Evolutionary conservation across 2,113 vertebrate species (phyloP), one percentile per base, ranked within the genome.

Genomic region (Pachyramphus minor): DNA sequence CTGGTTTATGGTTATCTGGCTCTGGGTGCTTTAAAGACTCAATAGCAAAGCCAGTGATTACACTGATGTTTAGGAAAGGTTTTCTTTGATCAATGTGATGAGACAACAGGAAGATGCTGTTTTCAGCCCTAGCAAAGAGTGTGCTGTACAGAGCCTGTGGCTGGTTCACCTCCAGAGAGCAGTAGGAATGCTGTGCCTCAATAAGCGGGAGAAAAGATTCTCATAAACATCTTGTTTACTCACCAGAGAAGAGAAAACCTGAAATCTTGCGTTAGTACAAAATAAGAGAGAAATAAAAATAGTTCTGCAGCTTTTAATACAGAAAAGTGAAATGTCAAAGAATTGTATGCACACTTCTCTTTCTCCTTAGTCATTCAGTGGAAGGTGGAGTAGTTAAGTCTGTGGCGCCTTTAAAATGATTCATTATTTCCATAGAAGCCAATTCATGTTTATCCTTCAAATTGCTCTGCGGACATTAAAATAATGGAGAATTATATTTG

Each of bases 401-500:
- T 60, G 73, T 93, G 96, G 94, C 52, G 77, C 91, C 91, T 96
- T 96, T 92, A 93, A 96, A 97, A 93, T 93, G 93, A 94, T 92
- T 95, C 82, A 94, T 89, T 93, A 93, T 97, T 97, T 97, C 95
- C 97, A 96, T 95, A 95, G 94, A 84, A 90, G 95, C 86, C 93
- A 94, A 84, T 94, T 93, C 91, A 78, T 96, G 86, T 97, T 96
- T 94, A 87, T 94, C 83, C 92, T 94, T 96, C 84, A 88, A 66
- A 96, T 92, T 79, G 4, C 85, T 95, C 91, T 91, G 79, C 78
- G 76, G 93, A 96, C 87, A 94, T 94, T 96, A 95, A 93, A 94
- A 97, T 96, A 96, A 95, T 95, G 92, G 88, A 86, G 95, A 97
- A 95, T 95, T 92, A 81, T 96, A 93, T 97, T 97, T 96, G 94